Percentiles rank a stretch among this genome's conserved stretches.
phyloP scores from a whole-genome alignment of 1,140 invertebrate species.

The Venustaconcha ellipsiformis region DNA sequence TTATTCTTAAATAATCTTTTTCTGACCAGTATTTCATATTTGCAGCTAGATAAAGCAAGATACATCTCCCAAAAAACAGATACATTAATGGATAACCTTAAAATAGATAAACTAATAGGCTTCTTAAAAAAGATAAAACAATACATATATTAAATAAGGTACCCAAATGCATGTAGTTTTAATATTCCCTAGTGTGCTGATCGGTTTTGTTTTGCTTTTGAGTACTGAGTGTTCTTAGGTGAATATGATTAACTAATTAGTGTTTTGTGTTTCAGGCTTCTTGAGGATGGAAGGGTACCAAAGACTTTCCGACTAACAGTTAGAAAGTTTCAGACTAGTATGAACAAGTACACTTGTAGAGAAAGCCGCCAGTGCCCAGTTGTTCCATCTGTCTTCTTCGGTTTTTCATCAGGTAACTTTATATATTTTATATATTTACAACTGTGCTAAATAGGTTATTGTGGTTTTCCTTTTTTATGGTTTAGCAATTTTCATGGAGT shows the following conservation, averaged over 20 bases:
- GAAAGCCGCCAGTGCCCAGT: slow-evolving; percentile 53
- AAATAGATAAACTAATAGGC: too few species aligned
- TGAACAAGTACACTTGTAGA: slow-evolving; percentile 42
- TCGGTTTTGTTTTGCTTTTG: not conserved
- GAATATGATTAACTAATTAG: not conserved
- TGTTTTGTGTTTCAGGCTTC: slow-evolving; percentile 35
- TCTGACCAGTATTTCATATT: too few species aligned
- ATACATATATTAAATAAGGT: too few species aligned
- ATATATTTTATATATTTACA: not conserved
- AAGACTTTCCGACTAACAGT: slow-evolving; percentile 52
- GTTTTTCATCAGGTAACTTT: slow-evolving; percentile 12
- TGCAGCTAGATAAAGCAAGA: too few species aligned
- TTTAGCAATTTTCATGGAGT: too few species aligned
- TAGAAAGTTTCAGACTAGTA: slow-evolving; percentile 30
- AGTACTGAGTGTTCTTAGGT: not conserved
- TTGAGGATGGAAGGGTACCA: slow-evolving; percentile 53
- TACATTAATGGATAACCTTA: too few species aligned
- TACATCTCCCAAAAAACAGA: too few species aligned
- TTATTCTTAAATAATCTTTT: too few species aligned
- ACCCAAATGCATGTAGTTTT: not conserved
- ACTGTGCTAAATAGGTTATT: too few species aligned
- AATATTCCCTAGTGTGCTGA: not conserved
- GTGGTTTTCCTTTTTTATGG: too few species aligned
- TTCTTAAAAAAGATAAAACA: too few species aligned
- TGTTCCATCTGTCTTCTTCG: slow-evolving; percentile 2